Base-by-base conservation (phyloP, 2,888 invertebrate species). In the Metalampra italica region DNA sequence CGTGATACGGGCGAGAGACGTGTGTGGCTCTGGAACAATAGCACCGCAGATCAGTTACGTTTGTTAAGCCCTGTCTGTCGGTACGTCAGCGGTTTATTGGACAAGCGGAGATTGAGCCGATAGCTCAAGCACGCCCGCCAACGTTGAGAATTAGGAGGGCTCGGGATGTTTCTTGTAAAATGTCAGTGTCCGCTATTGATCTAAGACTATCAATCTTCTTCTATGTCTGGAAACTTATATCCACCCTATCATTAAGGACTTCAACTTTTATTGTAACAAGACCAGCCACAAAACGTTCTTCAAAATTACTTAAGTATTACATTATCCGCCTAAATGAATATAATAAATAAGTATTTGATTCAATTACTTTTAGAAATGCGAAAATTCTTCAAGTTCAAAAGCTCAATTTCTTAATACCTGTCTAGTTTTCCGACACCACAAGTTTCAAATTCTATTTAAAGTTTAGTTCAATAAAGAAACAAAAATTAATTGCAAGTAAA, bases 51-150 rank as follows among this genome's bases (percentile, higher is more conserved):
- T 81, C 81, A 71, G 74, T 75, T 76, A 73, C 75, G 79, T 79
- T 77, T 79, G 82, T 78, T 78, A 79, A 71, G 71, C 66, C 59
- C 71, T 71, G 78, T 76, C 77, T 75, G 79, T 78, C 76, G 62
- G 74, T 76, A 71, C 73, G 77, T 81, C 81, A 78, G 65, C 70
- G 68, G 73, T 76, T 78, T 78, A 81, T 78, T 76, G 80, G 79
- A 79, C 77, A 74, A 68, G 69, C 66, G 47, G 69, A 83, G 85
- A 86, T 84, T 66, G 77, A 65, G 69, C 71, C 62, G 82, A 85
- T 85, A 83, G 77, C 62, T 52, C 53, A 61, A 60, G 63, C 57
- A 55, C 66, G 82, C 74, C 82, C 81, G 77, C 81, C 81, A 75
- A 80, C 81, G 78, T 68, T 57, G 78, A 52, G 64, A 68, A 64